phyloP scores from a whole-genome alignment of 1,140 invertebrate species.

The Trialeurodes vaporariorum region DNA sequence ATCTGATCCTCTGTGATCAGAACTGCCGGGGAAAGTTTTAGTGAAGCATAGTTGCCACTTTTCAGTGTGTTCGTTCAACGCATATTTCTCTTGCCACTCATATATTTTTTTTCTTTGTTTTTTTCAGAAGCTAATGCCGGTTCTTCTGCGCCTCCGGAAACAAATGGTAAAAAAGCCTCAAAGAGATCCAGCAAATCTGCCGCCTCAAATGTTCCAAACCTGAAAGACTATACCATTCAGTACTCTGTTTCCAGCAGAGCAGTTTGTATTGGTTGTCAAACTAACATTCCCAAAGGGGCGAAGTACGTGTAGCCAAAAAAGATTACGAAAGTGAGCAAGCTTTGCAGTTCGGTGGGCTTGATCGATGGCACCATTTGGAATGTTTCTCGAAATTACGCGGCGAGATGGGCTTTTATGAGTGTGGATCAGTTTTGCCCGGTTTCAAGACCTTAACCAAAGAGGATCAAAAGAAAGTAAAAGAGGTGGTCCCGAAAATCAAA shows the following conservation, averaged over 20 bases:
- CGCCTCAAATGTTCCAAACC: conserved; percentile 17
- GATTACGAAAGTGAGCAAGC: conserved; percentile 73
- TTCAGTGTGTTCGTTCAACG: too few relatives aligned
- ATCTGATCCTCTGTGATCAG: too few relatives aligned
- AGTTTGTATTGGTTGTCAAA: conserved; percentile 70
- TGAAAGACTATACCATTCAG: conserved; percentile 65
- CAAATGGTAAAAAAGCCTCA: conserved; percentile 10
- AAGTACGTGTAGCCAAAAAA: conserved; percentile 71
- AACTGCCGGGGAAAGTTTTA: too few relatives aligned
- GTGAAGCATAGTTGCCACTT: too few relatives aligned
- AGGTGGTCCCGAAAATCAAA: conserved; percentile 47
- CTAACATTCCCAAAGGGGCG: conserved; percentile 73
- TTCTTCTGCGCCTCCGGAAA: conserved; percentile 23
- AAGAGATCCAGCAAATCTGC: conserved; percentile 27
- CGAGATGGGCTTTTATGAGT: conserved; percentile 61
- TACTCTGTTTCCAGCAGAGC: conserved; percentile 80
- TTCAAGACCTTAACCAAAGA: conserved; percentile 56
- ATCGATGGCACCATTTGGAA: conserved; percentile 82
- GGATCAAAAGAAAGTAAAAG: conserved; percentile 56
- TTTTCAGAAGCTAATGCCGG: conserved; percentile 25
- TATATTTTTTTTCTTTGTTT: conserved; percentile 9
- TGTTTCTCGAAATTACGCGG: conserved; percentile 75
- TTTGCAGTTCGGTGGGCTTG: conserved; percentile 62
- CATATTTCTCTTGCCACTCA: too few relatives aligned
- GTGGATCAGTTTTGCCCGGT: conserved; percentile 58